Conservation (phyloP, 2,113 vertebrate genomes). For the Lasiurus cinereus region DNA sequence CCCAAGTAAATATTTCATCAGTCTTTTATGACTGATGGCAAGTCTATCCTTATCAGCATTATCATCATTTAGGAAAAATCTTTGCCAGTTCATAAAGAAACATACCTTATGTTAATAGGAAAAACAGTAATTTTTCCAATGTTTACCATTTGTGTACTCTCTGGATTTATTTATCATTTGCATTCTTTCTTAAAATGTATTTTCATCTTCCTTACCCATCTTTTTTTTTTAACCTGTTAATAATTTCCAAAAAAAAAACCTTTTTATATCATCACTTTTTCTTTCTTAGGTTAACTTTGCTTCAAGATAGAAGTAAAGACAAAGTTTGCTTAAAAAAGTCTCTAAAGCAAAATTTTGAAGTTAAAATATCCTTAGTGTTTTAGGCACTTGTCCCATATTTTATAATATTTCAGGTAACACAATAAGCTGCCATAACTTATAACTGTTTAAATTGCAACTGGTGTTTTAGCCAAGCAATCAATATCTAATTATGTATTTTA, state of each 20-base stretch:
- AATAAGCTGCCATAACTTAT: neutral
- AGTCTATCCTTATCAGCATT: neutral
- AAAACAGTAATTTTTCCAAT: neutral
- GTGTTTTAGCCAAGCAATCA: slow-evolving; percentile 76
- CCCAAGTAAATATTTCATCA: neutral
- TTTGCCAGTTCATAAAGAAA: neutral
- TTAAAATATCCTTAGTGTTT: slow-evolving; percentile 37
- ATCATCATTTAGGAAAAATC: neutral
- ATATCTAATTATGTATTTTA: slow-evolving; percentile 85
- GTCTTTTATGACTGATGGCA: neutral
- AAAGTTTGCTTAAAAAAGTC: neutral
- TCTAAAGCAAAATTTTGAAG: slow-evolving; percentile 20
- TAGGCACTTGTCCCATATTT: slow-evolving; percentile 21
- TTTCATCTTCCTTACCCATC: neutral
- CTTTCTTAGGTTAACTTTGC: slow-evolving; percentile 12
- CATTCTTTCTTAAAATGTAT: slow-evolving; percentile 14
- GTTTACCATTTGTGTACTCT: neutral
- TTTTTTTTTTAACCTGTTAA: neutral
- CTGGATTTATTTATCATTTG: neutral
- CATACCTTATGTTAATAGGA: neutral
- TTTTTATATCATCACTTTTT: neutral
- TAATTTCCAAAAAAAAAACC: neutral
- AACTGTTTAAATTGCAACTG: slow-evolving; percentile 39
- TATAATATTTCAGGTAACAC: slow-evolving; percentile 36
- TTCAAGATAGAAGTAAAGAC: slow-evolving; percentile 2